These are phyloP conservation scores for Hirtodrosophila cameraria DNA, from an alignment of 2,888 invertebrate species.

Conservation along the genomic window DNA sequence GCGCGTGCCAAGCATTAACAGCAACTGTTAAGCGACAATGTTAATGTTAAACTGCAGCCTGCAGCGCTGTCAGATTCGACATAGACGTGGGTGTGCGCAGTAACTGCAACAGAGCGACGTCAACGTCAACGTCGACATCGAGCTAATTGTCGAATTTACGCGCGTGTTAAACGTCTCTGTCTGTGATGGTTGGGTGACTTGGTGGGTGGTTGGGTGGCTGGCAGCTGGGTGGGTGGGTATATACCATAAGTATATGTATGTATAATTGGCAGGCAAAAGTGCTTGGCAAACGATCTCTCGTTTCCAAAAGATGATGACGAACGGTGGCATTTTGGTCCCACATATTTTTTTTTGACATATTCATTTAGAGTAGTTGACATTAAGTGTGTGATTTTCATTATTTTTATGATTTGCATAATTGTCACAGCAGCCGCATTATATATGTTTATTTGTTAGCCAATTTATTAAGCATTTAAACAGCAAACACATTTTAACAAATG, in stretches of 20 bases:
- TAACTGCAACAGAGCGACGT: constrained; percentile 17
- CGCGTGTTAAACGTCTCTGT: constrained; percentile 45
- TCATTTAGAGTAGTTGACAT: constrained; percentile 60
- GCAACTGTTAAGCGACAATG: constrained; percentile 11
- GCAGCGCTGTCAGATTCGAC: constrained; percentile 1
- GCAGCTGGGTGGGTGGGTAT: constrained; percentile 9
- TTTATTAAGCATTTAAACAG: constrained; percentile 17
- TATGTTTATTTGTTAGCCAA: neutral
- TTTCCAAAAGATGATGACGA: constrained; percentile 36
- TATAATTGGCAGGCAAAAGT: constrained; percentile 43
- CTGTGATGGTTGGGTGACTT: constrained; percentile 1
- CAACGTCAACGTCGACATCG: constrained; percentile 30
- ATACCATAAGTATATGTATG: constrained; percentile 12
- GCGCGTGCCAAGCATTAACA: constrained; percentile 42
- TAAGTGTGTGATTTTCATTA: constrained; percentile 44
- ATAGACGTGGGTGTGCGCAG: constrained; percentile 23
- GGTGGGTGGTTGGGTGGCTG: neutral
- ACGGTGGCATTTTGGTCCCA: neutral
- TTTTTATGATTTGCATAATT: constrained; percentile 12
- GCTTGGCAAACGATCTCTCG: constrained; percentile 32
- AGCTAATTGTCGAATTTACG: constrained; percentile 61
- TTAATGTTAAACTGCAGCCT: constrained; percentile 2
- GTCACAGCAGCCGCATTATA: neutral
- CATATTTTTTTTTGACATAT: constrained; percentile 59
- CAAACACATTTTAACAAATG: neutral